Evolutionary conservation across 2,797 vertebrate species (phyloP), one percentile per base, ranked within the genome.

Genomic region (Knipowitschia caucasica): DNA sequence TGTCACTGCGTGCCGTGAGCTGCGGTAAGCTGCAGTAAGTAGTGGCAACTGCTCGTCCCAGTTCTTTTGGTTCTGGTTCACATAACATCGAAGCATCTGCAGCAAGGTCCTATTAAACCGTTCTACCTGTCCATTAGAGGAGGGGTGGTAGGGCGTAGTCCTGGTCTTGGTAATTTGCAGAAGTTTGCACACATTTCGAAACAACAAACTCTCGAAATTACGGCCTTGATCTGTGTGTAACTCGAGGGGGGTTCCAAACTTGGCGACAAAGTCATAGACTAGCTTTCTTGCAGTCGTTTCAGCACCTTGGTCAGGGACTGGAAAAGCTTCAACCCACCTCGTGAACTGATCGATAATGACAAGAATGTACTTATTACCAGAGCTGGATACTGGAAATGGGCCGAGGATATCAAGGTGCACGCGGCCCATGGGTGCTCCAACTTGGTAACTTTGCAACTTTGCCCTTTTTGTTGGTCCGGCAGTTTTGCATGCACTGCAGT

Each of bases 161-260:
- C 44, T 17, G 4, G 58, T 66, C 11, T 63, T 69, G 3, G 55
- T 45, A 4, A 62, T 40, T 50, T 65, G 50, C 6, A 66, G 14
- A 0, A 53, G 50, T 7, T 18, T 5, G 24, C 52, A 69, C 2
- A 72, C 45, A 6, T 29, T 25, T 1, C 24, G 11, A 9, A 69
- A 67, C 4, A 61, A 18, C 1, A 3, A 27, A 17, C 56, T 63
- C 11, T 75, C 49, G 43, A 66, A 76, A 18, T 63, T 66, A 1
- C 18, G 4, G 2, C 64, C 61, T 8, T 68, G 62, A 12, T 67
- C 55, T 0, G 30, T 66, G 9, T 61, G 36, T 2, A 72, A 3
- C 42, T 61, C 17, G 1, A 71, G 39, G 17, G 36, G 39, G 23
- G 30, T 50, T 1, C 57, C 40, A 15, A 64, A 75, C 0, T 12